Percentiles rank a stretch among this genome's conserved stretches.
Evolutionary conservation across 2,888 invertebrate genomes (phyloP).

Genomic region (Tuberolachnus salignus): DNA sequence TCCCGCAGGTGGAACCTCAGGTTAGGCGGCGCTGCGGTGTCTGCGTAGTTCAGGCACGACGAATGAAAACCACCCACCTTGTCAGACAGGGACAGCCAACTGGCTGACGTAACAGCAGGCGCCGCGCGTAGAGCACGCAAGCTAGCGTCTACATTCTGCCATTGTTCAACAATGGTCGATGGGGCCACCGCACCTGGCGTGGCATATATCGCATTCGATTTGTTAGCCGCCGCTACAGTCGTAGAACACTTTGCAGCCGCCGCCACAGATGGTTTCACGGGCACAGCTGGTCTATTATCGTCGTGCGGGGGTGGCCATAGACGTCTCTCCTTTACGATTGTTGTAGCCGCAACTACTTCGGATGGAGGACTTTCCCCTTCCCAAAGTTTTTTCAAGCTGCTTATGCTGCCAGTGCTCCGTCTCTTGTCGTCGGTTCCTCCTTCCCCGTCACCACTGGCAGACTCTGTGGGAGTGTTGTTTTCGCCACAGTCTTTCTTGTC

Average conservation of each 20-base stretch:
- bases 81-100: slow-evolving; percentile 80
- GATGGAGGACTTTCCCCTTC: slow-evolving; percentile 71
- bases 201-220: slow-evolving; percentile 73
- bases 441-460: slow-evolving; percentile 66
- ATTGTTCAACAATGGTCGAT: slow-evolving; percentile 70
- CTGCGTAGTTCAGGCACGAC: slow-evolving; percentile 83
- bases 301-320: slow-evolving; percentile 67
- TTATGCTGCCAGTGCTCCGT: slow-evolving; percentile 90
- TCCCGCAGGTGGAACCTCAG: slow-evolving; percentile 87
- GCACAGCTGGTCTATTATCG: slow-evolving; percentile 60
- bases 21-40: slow-evolving; percentile 80
- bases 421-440: slow-evolving; percentile 82
- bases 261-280: slow-evolving; percentile 74
- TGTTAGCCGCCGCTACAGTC: slow-evolving; percentile 63
- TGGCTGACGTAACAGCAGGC: slow-evolving; percentile 68
- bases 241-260: slow-evolving; percentile 66
- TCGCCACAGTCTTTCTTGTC: slow-evolving; percentile 59
- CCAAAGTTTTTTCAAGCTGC: slow-evolving; percentile 90
- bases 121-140: slow-evolving; percentile 69
- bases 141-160: slow-evolving; percentile 71
- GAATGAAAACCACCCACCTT: slow-evolving; percentile 81
- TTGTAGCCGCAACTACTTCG: slow-evolving; percentile 61
- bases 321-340: slow-evolving; percentile 62
- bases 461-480: slow-evolving; percentile 59
- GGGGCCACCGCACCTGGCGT: slow-evolving; percentile 68